A percentile compares a stretch with the other conserved stretches of the same genome.
These are phyloP conservation scores for Euplexia lucipara DNA, from an alignment of 2,888 invertebrate species.

Conservation along the genomic window DNA sequence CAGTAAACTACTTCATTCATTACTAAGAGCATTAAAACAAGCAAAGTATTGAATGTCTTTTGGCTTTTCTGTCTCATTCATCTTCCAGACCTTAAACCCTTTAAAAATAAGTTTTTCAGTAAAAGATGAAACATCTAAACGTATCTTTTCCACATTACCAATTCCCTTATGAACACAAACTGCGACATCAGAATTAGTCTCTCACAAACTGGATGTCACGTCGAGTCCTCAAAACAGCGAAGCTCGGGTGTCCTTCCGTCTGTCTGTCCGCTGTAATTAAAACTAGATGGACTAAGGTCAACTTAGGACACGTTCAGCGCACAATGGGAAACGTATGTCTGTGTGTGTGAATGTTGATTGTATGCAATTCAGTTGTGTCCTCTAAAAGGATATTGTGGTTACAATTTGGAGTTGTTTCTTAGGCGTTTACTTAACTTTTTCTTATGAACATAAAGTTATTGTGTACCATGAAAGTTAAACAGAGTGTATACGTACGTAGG, in stretches of 20 bases:
- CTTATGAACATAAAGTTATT: no score
- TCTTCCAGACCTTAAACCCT: not conserved
- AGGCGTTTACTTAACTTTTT: no score
- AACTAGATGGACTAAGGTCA: constrained; percentile 62
- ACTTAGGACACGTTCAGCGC: constrained; percentile 44
- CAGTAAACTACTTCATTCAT: no score
- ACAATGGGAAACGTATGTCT: constrained; percentile 42
- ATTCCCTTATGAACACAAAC: constrained; percentile 27
- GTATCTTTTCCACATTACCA: not conserved
- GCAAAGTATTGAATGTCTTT: no score
- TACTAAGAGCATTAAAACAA: no score
- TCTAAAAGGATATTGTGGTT: constrained; percentile 8
- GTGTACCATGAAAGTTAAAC: no score
- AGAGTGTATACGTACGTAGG: no score
- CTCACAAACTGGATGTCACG: constrained; percentile 29
- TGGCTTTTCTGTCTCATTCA: not conserved
- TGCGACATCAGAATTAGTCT: constrained; percentile 31
- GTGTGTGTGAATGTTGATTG: constrained; percentile 41
- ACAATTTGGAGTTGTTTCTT: not conserved
- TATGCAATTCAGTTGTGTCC: constrained; percentile 9
- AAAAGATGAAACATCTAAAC: not conserved
- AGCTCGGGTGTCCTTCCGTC: constrained; percentile 58
- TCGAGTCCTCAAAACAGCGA: constrained; percentile 58
- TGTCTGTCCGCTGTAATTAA: constrained; percentile 66
- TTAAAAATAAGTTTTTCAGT: not conserved